Conservation (phyloP, 1,140 invertebrate genomes). For the Planococcus citri region DNA sequence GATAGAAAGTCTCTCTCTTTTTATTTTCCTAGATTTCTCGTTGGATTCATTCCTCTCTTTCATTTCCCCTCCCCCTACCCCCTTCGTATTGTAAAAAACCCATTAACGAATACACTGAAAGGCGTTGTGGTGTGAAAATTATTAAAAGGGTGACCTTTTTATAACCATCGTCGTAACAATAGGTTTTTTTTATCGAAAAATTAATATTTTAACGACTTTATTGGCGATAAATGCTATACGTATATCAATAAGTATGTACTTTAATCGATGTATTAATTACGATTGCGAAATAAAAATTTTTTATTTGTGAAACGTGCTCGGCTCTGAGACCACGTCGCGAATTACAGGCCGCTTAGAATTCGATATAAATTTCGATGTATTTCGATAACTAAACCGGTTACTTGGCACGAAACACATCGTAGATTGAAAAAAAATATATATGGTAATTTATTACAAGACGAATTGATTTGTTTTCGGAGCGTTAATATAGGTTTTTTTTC, state of each 20-base stretch:
- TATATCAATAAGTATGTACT: no score
- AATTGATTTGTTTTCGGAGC: not conserved
- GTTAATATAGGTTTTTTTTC: not conserved
- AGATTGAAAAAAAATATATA: no score
- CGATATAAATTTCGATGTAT: no score
- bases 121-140: not conserved
- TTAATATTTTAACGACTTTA: slow-evolving; percentile 6
- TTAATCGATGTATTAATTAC: not conserved
- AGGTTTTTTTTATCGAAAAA: not conserved
- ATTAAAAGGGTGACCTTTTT: not conserved
- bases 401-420: not conserved
- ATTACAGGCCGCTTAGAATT: no score
- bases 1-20: not conserved
- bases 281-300: not conserved
- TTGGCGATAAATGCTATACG: not conserved
- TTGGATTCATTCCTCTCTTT: no score
- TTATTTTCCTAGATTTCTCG: not conserved
- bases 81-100: no score
- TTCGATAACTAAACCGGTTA: not conserved
- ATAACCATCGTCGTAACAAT: not conserved
- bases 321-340: not conserved
- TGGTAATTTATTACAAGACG: not conserved
- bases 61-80: no score
- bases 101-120: no score
- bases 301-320: not conserved